Base-by-base conservation (phyloP, 2,113 vertebrate genomes). In the Corythaixoides concolor region DNA sequence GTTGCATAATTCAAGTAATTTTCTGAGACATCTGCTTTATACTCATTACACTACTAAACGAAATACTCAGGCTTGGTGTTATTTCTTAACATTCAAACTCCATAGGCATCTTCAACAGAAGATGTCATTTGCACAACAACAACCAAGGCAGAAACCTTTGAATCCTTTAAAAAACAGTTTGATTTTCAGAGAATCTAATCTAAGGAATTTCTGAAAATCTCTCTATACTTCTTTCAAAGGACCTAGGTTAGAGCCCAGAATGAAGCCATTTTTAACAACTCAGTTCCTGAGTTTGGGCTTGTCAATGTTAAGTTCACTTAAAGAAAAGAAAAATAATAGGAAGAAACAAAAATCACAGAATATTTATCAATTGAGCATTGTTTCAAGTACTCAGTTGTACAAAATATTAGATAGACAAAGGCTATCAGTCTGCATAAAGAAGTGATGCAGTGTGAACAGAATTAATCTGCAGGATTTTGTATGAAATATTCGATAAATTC, bases 21-120 rank as follows among this genome's bases (percentile, higher is more conserved):
- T 84, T 92, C 53, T 24, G 12, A 94, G 81, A 77, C 50, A 92
- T 49, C 72, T 74, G 79, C 82, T 90, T 93, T 92, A 39, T 52
- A 60, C 43, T 47, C 39, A 66, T 83, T 85, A 85, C 23, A 73
- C 30, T 76, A 60, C 39, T 16, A 58, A 27, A 72, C 1, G 1
- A 68, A 94, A 82, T 28, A 27, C 76, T 96, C 53, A 63, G 69
- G 37, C 85, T 80, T 74, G 39, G 59, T 84, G 78, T 47, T 62
- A 76, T 10, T 5, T 62, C 53, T 64, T 85, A 83, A 76, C 35
- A 69, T 62, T 43, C 49, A 85, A 82, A 85, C 53, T 72, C 58
- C 68, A 77, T 19, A 72, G 39, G 35, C 37, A 88, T 85, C 62
- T 82, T 89, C 78, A 79, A 63, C 5, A 19, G 23, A 89, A 88